These are phyloP conservation scores for Natator depressus DNA, from an alignment of 2,113 vertebrate genomes.

Conservation along the genomic window DNA sequence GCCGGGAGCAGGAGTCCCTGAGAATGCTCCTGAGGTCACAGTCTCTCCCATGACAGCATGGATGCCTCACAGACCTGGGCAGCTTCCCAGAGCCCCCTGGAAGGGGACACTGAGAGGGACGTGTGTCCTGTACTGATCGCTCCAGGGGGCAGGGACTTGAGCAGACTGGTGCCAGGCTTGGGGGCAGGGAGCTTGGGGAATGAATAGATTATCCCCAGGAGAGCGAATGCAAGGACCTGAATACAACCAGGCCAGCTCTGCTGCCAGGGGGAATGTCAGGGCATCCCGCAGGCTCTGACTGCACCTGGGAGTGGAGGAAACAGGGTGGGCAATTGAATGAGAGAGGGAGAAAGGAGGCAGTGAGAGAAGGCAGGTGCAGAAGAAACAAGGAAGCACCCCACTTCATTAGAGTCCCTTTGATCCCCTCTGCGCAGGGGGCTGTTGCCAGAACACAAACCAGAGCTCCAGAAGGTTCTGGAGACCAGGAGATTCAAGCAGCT, in stretches of 20 bases:
- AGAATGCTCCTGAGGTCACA: neutral
- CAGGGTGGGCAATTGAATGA: no score
- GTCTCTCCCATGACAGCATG: neutral
- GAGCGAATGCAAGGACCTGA: neutral
- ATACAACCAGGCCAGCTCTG: neutral
- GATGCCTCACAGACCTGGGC: neutral
- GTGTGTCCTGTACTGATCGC: neutral
- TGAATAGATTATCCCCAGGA: neutral
- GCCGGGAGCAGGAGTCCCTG: neutral
- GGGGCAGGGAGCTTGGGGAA: neutral
- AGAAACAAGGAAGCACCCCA: neutral
- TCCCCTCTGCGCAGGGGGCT: conserved; percentile 69
- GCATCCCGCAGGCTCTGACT: neutral
- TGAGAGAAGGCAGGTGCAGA: neutral
- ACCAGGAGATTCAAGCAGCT: conserved; percentile 77
- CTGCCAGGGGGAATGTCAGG: neutral
- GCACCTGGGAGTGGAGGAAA: neutral
- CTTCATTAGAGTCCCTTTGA: neutral
- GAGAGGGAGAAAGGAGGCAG: neutral
- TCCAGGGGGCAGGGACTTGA: no score
- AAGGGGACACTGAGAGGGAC: neutral
- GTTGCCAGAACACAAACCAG: conserved; percentile 77
- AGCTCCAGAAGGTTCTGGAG: conserved; percentile 80
- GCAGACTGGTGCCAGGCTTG: neutral
- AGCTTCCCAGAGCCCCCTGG: neutral